Evolutionary conservation across 2,797 vertebrate genomes (phyloP), one percentile per base, ranked within the genome.

Genomic region (Astyanax mexicanus): DNA sequence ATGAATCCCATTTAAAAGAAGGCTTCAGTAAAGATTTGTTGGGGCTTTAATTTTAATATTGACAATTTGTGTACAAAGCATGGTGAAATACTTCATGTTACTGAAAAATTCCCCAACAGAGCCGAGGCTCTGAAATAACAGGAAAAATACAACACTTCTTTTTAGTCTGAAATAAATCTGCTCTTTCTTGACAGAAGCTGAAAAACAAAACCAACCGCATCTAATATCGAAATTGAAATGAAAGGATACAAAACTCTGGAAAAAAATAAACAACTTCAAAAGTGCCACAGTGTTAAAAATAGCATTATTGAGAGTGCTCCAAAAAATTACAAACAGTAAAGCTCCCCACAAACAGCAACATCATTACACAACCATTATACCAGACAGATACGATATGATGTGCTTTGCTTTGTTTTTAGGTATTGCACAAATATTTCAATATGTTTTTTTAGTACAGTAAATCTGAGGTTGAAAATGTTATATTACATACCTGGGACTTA

Each of bases 231-330:
- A 45, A 69, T 4, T 57, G 55, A 81, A 71, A 61, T 65, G 75
- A 67, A 73, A 78, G 42, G 19, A 54, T 79, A 87, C 74, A 57
- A 60, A 86, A 88, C 15, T 40, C 55, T 65, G 77, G 58, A 72
- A 74, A 81, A 91, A 87, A 92, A n/a, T n/a, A 93, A 93, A 91
- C 92, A 92, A 93, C 92, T 85, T 92, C 89, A 88, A 93, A 94
- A 93, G 92, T 93, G 92, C 92, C 87, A 86, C 75, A 90, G 90
- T 93, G 88, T 90, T 91, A 90, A 92, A 89, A 88, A 88, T 82
- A 92, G 88, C 78, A 86, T 82, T 81, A 88, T 73, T 81, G 78
- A 54, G 81, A 77, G 74, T 85, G 82, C 85, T 84, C 82, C 83
- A 81, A 82, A 78, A n/a, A 27, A 51, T 55, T 37, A 69, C 49